Evolutionary conservation across 2,888 invertebrate genomes (phyloP), one percentile per base, ranked within the genome.

Genomic region (Aquatica leii): DNA sequence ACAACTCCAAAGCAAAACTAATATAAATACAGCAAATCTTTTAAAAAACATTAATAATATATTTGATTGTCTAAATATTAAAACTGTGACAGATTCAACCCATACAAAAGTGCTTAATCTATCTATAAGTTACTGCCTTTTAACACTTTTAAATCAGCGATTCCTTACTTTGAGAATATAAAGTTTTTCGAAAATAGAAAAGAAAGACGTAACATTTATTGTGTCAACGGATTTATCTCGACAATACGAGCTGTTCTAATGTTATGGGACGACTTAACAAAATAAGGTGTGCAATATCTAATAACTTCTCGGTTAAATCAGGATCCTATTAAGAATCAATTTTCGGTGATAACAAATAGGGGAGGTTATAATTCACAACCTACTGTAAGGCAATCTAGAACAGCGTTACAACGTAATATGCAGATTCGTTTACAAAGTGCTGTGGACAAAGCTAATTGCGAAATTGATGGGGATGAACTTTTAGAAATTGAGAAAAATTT

Each of bases 321-420:
- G 20, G 37, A 53, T 53, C 40, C 24, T 6, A 6, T 40, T 5
- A 40, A 53, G 12, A 40, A 53, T 41, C 4, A n/a, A 2, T 53
- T 41, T 20, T 53, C 40, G n/a, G 21, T 53, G 5, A 21, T 53
- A 18, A 17, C 40, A 37, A 53, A 40, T 40, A 18, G 53, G 20
- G 21, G 12, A 12, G 40, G 53, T 3, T 37, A 53, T 12, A 53
- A 53, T 20, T n/a, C 53, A 1, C 41, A 53, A n/a, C 53, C 53
- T 18, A 53, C 37, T 8, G 52, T 20, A 8, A 53, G 14, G 35
- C n/a, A 53, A 20, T 53, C 40, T 53, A 8, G 40, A 2, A 18
- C 40, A 6, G 40, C 20, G 3, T 21, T 53, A 11, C 53, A 53
- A 20, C 53, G 40, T 40, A 53, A 53, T 34, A 40, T 53, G 40